Evolutionary conservation across 2,888 invertebrate genomes (phyloP), one percentile per base, ranked within the genome.

Genomic region (Amiota communis): DNA sequence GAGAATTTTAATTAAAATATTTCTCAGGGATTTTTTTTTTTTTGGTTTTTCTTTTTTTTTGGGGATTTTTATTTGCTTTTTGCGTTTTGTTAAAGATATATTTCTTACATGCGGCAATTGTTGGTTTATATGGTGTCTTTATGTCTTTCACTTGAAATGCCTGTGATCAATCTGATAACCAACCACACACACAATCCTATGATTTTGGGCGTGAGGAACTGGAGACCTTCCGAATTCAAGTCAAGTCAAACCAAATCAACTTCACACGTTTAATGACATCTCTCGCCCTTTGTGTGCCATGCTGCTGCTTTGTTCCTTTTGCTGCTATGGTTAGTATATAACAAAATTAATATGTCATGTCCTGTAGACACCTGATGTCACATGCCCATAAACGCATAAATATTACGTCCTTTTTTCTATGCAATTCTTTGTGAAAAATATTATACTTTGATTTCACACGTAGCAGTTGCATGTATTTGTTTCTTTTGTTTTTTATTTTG

Each of bases 1-100:
- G 65, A 15, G 85, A 83, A 85, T 83, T 85, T 83, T 83, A 83
- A 83, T 83, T 83, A 83, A 83, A 83, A 83, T 83, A 83, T 85
- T 83, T 83, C 83, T 85, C 83, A 83, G 81, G 83, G 79, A 76
- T 80, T 83, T 76, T 69, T 69, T 76, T 73, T 72, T 67, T 13
- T 56, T 69, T 74, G 48, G 23, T 63, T 76, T 72, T 63, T 74
- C 48, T 48, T 63, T 63, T 59, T 56, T 74, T 73, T 75, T 59
- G 70, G 48, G 64, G 71, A 72, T 51, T 70, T 74, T 68, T 36
- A 20, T 20, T 17, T 59, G 20, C 15, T 23, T 36, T 63, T 63
- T 53, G 53, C 3, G 9, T 65, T 48, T 15, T 65, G 10, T 65
- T 65, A 11, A 36, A 36, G 36, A 36, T 4, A 36, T 36, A 36